phyloP scores from a whole-genome alignment of 2,113 vertebrate species.

The Alligator sinensis region DNA sequence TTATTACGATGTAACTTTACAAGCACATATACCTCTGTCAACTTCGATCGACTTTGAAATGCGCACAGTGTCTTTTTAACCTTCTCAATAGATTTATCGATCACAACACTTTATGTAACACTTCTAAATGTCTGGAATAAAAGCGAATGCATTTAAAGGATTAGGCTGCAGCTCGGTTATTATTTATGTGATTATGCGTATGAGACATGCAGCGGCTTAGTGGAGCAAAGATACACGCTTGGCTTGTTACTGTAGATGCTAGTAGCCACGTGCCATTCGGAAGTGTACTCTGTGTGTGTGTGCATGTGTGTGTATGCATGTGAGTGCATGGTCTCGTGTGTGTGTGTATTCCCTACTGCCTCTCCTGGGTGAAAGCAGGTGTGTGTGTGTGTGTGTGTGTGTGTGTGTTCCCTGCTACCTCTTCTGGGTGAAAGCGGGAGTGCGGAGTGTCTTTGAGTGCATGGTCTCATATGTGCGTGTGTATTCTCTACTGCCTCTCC shows the following conservation, averaged over 20 bases:
- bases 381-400: background rate
- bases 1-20: background rate
- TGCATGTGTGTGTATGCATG: too few relatives aligned
- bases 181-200: rapidly evolving
- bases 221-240: background rate
- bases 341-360: too few relatives aligned
- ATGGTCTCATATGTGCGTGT: too few relatives aligned
- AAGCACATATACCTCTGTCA: background rate
- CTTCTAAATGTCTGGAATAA: constrained; percentile 73
- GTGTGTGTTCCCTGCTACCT: background rate
- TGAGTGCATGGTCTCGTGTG: too few relatives aligned
- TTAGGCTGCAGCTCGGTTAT: background rate
- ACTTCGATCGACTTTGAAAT: background rate
- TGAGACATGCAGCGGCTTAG: background rate
- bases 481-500: too few relatives aligned
- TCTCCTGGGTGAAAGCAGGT: too few relatives aligned
- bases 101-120: constrained; percentile 45
- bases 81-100: constrained; percentile 31
- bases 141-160: constrained; percentile 30
- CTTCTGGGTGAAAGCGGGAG: background rate
- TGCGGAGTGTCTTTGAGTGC: too few relatives aligned
- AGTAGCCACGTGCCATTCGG: background rate
- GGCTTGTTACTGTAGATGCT: background rate
- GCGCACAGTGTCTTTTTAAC: constrained; percentile 58
- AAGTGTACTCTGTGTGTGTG: background rate